phyloP scores from a whole-genome alignment of 2,113 vertebrate species.

The Ceuthmochares aereus region DNA sequence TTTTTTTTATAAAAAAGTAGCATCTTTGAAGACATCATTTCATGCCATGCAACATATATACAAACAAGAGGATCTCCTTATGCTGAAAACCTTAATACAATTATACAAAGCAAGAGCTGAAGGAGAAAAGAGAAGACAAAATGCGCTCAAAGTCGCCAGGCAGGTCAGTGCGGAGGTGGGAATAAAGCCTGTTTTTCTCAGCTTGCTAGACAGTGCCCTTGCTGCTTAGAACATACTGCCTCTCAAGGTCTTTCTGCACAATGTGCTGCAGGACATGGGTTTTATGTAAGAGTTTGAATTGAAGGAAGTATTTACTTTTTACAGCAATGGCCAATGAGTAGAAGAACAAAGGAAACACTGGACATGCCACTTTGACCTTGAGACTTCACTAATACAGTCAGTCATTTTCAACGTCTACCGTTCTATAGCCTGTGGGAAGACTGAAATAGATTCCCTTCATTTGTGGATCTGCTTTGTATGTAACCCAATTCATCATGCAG shows the following conservation, averaged over 20 bases:
- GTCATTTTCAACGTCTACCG: not conserved
- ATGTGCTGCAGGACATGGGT: rapidly evolving
- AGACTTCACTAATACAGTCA: not conserved
- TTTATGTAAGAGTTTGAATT: not conserved
- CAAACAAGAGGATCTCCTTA: not conserved
- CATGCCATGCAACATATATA: not conserved
- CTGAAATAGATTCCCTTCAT: not conserved
- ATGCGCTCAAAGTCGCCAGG: not conserved
- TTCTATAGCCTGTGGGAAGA: not conserved
- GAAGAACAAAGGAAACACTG: not conserved
- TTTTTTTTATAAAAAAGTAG: not conserved
- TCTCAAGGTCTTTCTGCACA: not conserved
- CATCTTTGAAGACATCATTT: not conserved
- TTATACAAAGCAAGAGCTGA: not conserved
- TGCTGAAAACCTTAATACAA: not conserved
- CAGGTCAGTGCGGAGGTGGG: not conserved
- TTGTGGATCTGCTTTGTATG: not conserved
- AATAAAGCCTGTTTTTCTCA: not conserved
- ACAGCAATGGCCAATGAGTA: not conserved
- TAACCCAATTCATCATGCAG: not conserved
- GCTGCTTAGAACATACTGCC: not conserved
- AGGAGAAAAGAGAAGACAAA: not conserved
- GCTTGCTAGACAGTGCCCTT: not conserved
- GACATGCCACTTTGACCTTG: not conserved
- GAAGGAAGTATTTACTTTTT: not conserved